Conservation (phyloP, 1,140 invertebrate species). For the Euwallacea similis region DNA sequence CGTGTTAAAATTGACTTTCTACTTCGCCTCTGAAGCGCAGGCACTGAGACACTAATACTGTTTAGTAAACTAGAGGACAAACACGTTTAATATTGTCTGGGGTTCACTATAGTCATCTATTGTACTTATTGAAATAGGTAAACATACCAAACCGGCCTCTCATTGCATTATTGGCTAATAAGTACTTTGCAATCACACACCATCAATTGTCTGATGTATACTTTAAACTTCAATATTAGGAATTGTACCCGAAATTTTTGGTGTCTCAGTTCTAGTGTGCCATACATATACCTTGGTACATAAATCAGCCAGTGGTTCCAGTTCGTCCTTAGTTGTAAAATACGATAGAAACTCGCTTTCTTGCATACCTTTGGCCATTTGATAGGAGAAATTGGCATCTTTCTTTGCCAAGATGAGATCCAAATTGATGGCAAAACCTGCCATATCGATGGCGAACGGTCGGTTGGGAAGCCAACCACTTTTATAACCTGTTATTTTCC, state of each 20-base stretch:
- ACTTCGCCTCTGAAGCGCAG: too few relatives aligned
- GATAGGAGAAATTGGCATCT: slow-evolving; percentile 79
- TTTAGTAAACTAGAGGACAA: too few relatives aligned
- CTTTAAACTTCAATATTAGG: slow-evolving; percentile 73
- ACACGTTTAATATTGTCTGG: too few relatives aligned
- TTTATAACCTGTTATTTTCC: slow-evolving; percentile 80
- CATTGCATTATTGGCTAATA: too few relatives aligned
- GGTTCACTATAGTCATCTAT: too few relatives aligned
- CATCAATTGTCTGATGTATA: neutral
- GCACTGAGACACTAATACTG: too few relatives aligned
- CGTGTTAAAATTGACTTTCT: too few relatives aligned
- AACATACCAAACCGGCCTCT: too few relatives aligned
- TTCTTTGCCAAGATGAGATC: slow-evolving; percentile 75
- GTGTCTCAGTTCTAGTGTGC: slow-evolving; percentile 93
- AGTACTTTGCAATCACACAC: too few relatives aligned
- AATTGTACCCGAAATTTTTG: slow-evolving; percentile 72
- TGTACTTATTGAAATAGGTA: too few relatives aligned
- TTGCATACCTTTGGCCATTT: slow-evolving; percentile 84
- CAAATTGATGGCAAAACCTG: slow-evolving; percentile 94
- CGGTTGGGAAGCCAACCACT: slow-evolving; percentile 84
- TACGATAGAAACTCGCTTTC: slow-evolving; percentile 88
- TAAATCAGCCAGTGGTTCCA: slow-evolving; percentile 87
- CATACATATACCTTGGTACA: slow-evolving; percentile 95
- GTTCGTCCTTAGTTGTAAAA: slow-evolving; percentile 72
- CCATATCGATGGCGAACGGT: slow-evolving; percentile 97